These are phyloP conservation scores for Probosciger aterrimus DNA, from an alignment of 2,113 vertebrate genomes.

Conservation along the genomic window DNA sequence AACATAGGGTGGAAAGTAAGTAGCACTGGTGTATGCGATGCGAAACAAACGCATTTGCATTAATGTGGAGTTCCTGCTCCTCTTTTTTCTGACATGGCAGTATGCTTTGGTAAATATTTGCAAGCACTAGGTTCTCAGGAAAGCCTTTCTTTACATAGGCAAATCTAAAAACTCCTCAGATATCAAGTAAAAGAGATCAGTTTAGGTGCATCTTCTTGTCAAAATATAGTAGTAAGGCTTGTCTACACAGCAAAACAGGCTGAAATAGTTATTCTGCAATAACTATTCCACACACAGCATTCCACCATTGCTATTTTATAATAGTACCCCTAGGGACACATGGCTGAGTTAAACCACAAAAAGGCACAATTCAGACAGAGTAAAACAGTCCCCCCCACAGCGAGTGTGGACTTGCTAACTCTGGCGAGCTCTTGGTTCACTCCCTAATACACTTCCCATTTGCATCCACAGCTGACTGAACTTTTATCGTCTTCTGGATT, in stretches of 20 bases:
- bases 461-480: conserved; percentile 10
- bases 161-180: neutral
- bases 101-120: neutral
- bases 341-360: conserved; percentile 63
- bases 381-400: conserved; percentile 57
- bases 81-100: neutral
- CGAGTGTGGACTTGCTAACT: conserved; percentile 64
- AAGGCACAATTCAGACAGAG: conserved; percentile 53
- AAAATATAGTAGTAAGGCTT: neutral
- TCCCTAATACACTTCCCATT: conserved; percentile 32
- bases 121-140: neutral
- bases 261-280: conserved; percentile 58
- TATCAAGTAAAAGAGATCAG: neutral
- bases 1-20: neutral
- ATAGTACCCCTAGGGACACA: conserved; percentile 52
- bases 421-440: conserved; percentile 41
- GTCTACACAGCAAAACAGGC: conserved; percentile 26
- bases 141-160: neutral
- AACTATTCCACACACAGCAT: conserved; percentile 54
- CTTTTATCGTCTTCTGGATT: neutral
- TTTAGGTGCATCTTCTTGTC: conserved; percentile 5
- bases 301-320: conserved; percentile 62
- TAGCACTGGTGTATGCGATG: neutral
- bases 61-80: neutral
- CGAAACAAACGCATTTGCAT: neutral